Base-by-base conservation (phyloP, 2,113 vertebrate genomes). In the Psittacula cyanocephala region DNA sequence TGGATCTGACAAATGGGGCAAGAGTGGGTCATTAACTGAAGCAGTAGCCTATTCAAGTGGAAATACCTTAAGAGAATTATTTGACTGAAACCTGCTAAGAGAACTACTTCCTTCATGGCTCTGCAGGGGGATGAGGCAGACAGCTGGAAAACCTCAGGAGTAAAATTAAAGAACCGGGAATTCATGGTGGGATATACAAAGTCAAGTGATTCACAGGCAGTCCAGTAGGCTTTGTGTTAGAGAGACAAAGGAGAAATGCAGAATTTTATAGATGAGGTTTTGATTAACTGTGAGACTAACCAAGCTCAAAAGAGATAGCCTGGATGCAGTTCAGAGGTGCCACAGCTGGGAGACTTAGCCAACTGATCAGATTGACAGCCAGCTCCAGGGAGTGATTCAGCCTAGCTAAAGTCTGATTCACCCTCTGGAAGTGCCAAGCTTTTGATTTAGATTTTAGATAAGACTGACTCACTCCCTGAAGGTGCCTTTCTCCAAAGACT, bases 381-480 rank as follows among this genome's bases (percentile, higher is more conserved):
- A 93, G 86, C 64, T 95, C 47, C n/a, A 90, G 49, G 64, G 76
- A 88, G 60, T 92, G 86, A 94, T 83, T 95, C 92, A 95, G 91
- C 80, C 49, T 72, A 75, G 55, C 43, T 90, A 55, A 75, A 50
- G 37, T 84, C 83, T 96, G 83, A 94, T 86, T 94, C 91, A 92
- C 64, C 9, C 69, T 88, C 76, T 81, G 50, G 80, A 94, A 92
- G 76, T 64, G 91, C 72, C 92, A 91, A 46, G 50, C 23, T 84
- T 87, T 81, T 86, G 69, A 95, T 95, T 89, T 86, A 93, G 33
- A 19, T 78, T 55, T 86, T 84, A 68, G 80, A 69, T 68, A 86
- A 75, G 60, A 75, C 74, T 93, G 91, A 95, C 77, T 95, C 86
- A 84, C 27, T 50, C 69, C 65, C 74, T 89, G 35, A 95, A 93